phyloP scores from a whole-genome alignment of 2,888 invertebrate genomes.

The Cloeon dipterum region DNA sequence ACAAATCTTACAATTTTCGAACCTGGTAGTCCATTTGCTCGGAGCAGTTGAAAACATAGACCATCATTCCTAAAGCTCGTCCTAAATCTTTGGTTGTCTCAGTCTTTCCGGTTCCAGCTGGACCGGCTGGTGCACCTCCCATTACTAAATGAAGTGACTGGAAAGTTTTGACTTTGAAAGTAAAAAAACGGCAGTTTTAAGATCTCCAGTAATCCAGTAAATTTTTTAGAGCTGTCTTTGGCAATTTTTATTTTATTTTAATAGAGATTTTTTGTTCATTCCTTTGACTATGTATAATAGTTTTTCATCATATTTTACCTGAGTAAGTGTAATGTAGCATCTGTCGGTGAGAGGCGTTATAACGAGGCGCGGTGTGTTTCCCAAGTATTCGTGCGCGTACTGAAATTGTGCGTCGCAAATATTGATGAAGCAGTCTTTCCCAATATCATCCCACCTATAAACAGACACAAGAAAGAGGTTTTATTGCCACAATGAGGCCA shows the following conservation, averaged over 20 bases:
- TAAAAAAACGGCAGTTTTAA: too few species aligned
- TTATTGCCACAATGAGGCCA: too few species aligned
- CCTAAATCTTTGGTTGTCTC: conserved; percentile 94
- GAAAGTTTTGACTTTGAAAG: too few species aligned
- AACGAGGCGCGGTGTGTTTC: conserved; percentile 79
- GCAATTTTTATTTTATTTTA: too few species aligned
- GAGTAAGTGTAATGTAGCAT: conserved; percentile 85
- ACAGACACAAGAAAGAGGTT: too few species aligned
- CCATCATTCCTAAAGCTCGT: conserved; percentile 83
- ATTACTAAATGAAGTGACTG: conserved; percentile 74
- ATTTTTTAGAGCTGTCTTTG: too few species aligned
- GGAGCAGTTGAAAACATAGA: conserved; percentile 92
- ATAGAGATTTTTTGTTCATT: too few species aligned
- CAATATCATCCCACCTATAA: conserved; percentile 54
- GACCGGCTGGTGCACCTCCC: conserved; percentile 94
- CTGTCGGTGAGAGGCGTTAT: conserved; percentile 88
- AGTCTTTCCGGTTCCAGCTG: conserved; percentile 89
- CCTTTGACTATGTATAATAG: too few species aligned
- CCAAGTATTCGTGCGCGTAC: conserved; percentile 84
- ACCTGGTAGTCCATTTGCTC: conserved; percentile 92
- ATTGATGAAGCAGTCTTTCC: conserved; percentile 70
- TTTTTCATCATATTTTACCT: conserved; percentile 24
- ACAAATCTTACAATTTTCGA: conserved; percentile 5
- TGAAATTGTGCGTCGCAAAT: conserved; percentile 87
- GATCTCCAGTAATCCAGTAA: too few species aligned